These are phyloP conservation scores for Labrus mixtus DNA, from an alignment of 2,113 vertebrate species.

Conservation along the genomic window DNA sequence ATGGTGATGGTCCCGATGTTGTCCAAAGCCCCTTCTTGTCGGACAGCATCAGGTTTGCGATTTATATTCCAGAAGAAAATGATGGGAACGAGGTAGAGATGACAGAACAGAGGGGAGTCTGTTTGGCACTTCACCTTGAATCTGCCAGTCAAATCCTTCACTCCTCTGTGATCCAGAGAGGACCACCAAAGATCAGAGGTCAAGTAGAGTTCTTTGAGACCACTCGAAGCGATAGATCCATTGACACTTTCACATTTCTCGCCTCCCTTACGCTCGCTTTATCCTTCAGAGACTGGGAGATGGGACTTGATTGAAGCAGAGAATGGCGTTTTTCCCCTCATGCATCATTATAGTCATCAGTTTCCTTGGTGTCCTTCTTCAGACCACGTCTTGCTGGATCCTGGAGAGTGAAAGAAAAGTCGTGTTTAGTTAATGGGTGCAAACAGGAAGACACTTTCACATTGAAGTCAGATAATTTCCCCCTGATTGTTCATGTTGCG, in stretches of 20 bases:
- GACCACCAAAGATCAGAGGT: not conserved
- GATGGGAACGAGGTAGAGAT: not conserved
- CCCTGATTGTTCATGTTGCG: not conserved
- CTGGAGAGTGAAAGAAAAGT: conserved; percentile 4
- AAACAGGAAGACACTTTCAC: not conserved
- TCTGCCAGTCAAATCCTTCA: not conserved
- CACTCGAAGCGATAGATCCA: not conserved
- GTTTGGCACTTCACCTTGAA: not conserved
- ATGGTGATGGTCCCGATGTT: not conserved
- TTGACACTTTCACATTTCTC: not conserved
- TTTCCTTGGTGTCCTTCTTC: not conserved
- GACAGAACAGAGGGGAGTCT: not conserved
- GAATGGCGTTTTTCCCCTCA: not conserved
- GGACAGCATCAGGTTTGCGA: not conserved
- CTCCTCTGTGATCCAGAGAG: not conserved
- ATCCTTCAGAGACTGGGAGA: not conserved
- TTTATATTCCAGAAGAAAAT: conserved; percentile 14
- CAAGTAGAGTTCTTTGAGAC: not conserved
- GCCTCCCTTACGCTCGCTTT: not conserved
- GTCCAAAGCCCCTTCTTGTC: not conserved
- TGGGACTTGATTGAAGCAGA: not conserved
- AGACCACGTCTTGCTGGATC: not conserved
- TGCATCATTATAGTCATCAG: not conserved
- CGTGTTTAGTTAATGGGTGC: not conserved
- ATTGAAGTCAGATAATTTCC: not conserved